A percentile compares a stretch with the other conserved stretches of the same genome.
phyloP scores from a whole-genome alignment of 1,140 invertebrate species.

The Aphidius ervi region DNA sequence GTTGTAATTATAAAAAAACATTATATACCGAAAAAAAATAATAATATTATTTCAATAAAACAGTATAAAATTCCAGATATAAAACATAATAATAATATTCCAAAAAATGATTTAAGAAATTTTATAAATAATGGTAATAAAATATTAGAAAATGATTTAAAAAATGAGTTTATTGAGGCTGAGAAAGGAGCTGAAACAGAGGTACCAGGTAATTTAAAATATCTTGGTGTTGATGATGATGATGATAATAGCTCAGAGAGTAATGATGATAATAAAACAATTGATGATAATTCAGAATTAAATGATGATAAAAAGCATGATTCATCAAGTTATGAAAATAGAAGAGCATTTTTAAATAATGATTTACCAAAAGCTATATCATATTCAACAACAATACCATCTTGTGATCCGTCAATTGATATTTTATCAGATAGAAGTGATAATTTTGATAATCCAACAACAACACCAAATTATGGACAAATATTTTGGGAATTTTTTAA shows the following conservation, averaged over 20 bases:
- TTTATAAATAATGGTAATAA: slow-evolving; percentile 31
- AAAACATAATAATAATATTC: too few species aligned
- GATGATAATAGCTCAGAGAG: slow-evolving; percentile 4
- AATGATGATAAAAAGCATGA: too few species aligned
- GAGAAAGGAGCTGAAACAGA: slow-evolving; percentile 28
- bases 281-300: slow-evolving; percentile 9
- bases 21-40: slow-evolving; percentile 8
- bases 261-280: not conserved
- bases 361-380: too few species aligned
- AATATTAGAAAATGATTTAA: slow-evolving; percentile 38
- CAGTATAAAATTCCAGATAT: too few species aligned
- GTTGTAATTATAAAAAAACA: slow-evolving; percentile 14
- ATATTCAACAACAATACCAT: too few species aligned
- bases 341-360: too few species aligned
- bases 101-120: slow-evolving; percentile 28
- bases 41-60: too few species aligned
- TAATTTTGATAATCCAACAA: too few species aligned
- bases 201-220: slow-evolving; percentile 20
- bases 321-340: too few species aligned
- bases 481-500: slow-evolving; percentile 38
- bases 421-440: too few species aligned
- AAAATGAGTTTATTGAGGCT: slow-evolving; percentile 30
- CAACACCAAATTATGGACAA: slow-evolving; percentile 27
- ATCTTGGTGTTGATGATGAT: not conserved
- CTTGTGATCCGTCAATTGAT: too few species aligned